A percentile compares a stretch with the other conserved stretches of the same genome.
phyloP scores from a whole-genome alignment of 2,113 vertebrate species.

The Apeltes quadracus region DNA sequence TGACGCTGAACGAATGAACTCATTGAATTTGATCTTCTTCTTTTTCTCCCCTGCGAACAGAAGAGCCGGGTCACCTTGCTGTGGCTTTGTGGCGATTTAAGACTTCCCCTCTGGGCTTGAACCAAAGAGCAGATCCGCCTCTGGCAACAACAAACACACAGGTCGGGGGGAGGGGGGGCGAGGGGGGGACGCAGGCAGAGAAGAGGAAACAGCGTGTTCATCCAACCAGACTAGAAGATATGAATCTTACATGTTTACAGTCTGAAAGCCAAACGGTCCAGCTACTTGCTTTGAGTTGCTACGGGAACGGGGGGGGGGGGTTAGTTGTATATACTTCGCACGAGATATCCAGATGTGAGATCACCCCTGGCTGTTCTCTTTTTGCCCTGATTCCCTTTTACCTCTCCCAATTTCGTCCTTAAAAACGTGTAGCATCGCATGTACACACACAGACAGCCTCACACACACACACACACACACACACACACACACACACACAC shows the following conservation, averaged over 20 bases:
- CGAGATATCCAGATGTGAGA: slow-evolving; percentile 25
- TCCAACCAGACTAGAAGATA: slow-evolving; percentile 44
- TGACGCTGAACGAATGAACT: slow-evolving; percentile 65
- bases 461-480: slow-evolving; percentile 14
- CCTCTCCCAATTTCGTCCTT: slow-evolving; percentile 6
- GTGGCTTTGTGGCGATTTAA: slow-evolving; percentile 64
- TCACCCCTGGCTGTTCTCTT: neutral
- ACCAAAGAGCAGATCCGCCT: slow-evolving; percentile 66
- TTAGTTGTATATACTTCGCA: slow-evolving; percentile 1
- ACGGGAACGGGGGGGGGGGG: slow-evolving; percentile 4
- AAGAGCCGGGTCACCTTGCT: slow-evolving; percentile 48
- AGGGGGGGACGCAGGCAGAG: too few relatives aligned
- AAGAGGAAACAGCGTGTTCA: slow-evolving; percentile 28
- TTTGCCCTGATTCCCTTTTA: neutral
- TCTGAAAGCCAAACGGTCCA: slow-evolving; percentile 17
- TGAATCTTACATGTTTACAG: slow-evolving; percentile 50
- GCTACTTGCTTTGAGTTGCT: slow-evolving; percentile 21
- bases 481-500: slow-evolving; percentile 27
- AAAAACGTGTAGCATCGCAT: neutral
- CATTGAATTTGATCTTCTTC: slow-evolving; percentile 49
- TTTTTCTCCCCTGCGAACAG: slow-evolving; percentile 30
- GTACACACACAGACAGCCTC: slow-evolving; percentile 14
- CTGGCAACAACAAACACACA: slow-evolving; percentile 51
- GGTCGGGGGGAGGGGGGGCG: too few relatives aligned
- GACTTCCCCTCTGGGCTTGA: slow-evolving; percentile 65